Percentiles rank a stretch among this genome's conserved stretches.
Evolutionary conservation across 2,113 vertebrate genomes (phyloP).

Genomic region (Leucosticte australis): DNA sequence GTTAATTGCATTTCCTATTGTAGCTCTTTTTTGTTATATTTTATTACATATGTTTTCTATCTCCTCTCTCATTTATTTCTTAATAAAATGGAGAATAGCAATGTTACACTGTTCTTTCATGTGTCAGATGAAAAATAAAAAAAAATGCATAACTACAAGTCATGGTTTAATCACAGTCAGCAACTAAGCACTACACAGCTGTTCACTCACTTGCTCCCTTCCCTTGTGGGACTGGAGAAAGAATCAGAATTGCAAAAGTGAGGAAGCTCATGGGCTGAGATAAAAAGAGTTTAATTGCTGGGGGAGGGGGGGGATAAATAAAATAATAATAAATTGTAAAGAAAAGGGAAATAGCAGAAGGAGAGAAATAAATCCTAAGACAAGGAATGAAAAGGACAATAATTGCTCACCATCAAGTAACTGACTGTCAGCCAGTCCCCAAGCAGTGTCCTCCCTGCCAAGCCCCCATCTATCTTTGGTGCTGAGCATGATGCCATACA

Average conservation of each 20-base stretch:
- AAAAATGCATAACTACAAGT: not conserved
- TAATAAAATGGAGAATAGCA: not conserved
- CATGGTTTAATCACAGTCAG: not conserved
- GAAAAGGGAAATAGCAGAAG: not conserved
- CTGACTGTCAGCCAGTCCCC: not conserved
- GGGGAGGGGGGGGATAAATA: fast-evolving
- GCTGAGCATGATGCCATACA: not conserved
- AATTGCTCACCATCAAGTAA: not conserved
- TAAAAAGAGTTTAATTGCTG: not conserved
- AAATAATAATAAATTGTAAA: not conserved
- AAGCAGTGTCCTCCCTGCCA: too few relatives aligned
- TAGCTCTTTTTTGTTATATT: not conserved
- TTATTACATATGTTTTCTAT: not conserved
- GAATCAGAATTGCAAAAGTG: not conserved
- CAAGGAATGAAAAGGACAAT: not conserved
- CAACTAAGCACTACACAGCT: not conserved
- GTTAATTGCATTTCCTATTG: not conserved
- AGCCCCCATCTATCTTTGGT: not conserved
- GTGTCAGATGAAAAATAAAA: not conserved
- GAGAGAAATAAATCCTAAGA: not conserved
- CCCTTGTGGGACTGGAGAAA: not conserved
- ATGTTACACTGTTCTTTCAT: not conserved
- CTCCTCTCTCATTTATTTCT: not conserved
- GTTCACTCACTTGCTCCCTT: not conserved
- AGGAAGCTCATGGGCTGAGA: not conserved